These are phyloP conservation scores for Zaprionus vittiger DNA, from an alignment of 1,140 invertebrate species.

Conservation along the genomic window DNA sequence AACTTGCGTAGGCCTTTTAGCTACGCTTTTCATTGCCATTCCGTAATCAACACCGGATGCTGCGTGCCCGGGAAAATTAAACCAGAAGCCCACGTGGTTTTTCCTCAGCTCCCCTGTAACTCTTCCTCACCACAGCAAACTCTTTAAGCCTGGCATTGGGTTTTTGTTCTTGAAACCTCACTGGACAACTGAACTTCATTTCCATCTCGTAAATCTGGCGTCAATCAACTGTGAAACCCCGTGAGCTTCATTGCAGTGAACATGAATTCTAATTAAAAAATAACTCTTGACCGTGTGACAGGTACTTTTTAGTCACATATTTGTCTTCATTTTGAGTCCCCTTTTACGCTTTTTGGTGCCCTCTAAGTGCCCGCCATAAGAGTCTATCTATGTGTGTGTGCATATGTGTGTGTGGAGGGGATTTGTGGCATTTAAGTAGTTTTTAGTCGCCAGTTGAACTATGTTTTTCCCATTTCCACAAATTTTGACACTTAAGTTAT, in stretches of 20 bases:
- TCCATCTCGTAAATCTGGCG: constrained; percentile 40
- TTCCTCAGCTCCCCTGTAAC: constrained; percentile 14
- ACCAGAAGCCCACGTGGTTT: constrained; percentile 53
- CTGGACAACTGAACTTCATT: constrained; percentile 60
- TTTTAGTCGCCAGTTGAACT: constrained; percentile 58
- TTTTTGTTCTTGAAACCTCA: not conserved
- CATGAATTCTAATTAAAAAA: constrained; percentile 65
- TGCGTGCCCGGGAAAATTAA: constrained; percentile 76
- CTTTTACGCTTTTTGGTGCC: constrained; percentile 32
- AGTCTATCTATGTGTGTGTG: not conserved
- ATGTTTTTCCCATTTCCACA: constrained; percentile 19
- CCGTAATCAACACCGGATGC: constrained; percentile 75
- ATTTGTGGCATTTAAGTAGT: constrained; percentile 73
- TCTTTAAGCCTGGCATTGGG: not conserved
- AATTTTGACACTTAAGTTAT: constrained; percentile 75
- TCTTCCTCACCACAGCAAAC: not conserved
- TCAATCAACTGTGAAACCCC: constrained; percentile 57
- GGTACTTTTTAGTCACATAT: constrained; percentile 64
- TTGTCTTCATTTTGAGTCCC: constrained; percentile 66
- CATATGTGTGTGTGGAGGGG: constrained; percentile 14
- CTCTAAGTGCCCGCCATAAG: not conserved
- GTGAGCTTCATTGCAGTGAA: constrained; percentile 50
- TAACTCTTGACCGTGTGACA: constrained; percentile 44
- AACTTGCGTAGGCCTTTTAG: constrained; percentile 17
- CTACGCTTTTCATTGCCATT: constrained; percentile 32